Evolutionary conservation across 1,140 invertebrate species (phyloP).

Genomic region (Bombus fervidus): DNA sequence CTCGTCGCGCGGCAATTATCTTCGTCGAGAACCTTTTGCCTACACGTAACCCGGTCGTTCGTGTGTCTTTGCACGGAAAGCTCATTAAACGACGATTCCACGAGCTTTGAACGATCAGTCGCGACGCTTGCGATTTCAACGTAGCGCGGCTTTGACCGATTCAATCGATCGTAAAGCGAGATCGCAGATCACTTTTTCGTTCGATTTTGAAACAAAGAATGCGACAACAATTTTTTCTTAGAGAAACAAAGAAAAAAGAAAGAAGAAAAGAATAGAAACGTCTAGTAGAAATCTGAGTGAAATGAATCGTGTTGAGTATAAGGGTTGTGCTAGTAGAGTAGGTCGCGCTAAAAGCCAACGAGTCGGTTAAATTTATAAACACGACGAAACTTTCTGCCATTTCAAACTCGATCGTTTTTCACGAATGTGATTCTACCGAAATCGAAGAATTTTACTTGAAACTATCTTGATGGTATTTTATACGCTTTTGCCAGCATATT

Average conservation of each 20-base stretch:
- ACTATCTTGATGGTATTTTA: no score
- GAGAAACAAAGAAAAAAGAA: no score
- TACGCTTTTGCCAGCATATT: no score
- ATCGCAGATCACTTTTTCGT: neutral
- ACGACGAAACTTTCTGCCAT: neutral
- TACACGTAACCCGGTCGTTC: neutral
- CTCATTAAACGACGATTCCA: constrained; percentile 26
- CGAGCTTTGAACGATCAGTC: neutral
- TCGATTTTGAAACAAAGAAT: no score
- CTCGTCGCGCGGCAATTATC: constrained; percentile 67
- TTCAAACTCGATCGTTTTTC: neutral
- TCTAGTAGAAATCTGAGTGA: neutral
- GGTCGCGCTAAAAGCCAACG: constrained; percentile 27
- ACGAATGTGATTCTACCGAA: no score
- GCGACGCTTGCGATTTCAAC: neutral
- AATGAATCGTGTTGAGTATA: neutral
- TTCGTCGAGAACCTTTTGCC: constrained; percentile 29
- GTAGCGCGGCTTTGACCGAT: neutral
- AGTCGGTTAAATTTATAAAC: neutral
- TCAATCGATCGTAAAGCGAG: neutral
- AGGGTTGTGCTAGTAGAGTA: constrained; percentile 7
- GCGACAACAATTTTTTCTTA: neutral
- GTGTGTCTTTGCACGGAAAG: constrained; percentile 17
- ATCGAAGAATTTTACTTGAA: no score
- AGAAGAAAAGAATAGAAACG: neutral